Percentiles rank a stretch among this genome's conserved stretches.
Evolutionary conservation across 2,797 vertebrate genomes (phyloP).

Genomic region (Setipinna tenuifilis): DNA sequence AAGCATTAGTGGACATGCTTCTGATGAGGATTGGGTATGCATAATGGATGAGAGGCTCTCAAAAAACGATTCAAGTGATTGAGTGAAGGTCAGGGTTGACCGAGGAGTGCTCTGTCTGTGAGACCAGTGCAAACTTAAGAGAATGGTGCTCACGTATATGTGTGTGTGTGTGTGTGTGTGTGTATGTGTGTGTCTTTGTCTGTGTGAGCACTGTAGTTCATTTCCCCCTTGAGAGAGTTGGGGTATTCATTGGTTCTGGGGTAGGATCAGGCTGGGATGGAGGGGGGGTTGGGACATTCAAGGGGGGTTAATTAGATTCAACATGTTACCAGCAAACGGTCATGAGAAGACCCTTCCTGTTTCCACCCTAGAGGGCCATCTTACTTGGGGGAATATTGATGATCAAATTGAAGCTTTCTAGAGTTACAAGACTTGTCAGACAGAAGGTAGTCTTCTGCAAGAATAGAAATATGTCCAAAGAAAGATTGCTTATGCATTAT

Average conservation of each 20-base stretch:
- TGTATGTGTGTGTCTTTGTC: conserved; percentile 34
- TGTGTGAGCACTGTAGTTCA: not conserved
- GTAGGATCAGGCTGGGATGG: conserved; percentile 17
- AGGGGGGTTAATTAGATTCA: conserved; percentile 39
- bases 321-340: conserved; percentile 40
- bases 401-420: not conserved
- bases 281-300: not conserved
- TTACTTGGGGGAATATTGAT: not conserved
- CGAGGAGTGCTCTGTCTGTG: not conserved
- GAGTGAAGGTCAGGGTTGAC: conserved; percentile 45
- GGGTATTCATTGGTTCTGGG: conserved; percentile 1
- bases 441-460: no score
- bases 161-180: conserved; percentile 33
- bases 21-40: conserved; percentile 63
- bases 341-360: not conserved
- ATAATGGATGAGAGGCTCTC: conserved; percentile 74
- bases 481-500: not conserved
- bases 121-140: not conserved
- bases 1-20: conserved; percentile 60
- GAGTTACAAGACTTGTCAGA: not conserved
- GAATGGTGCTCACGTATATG: not conserved
- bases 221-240: not conserved
- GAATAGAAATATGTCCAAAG: not conserved
- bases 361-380: not conserved
- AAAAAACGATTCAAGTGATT: conserved; percentile 49